Evolutionary conservation across 2,888 invertebrate genomes (phyloP).

Genomic region (Drosophila paucipuncta): DNA sequence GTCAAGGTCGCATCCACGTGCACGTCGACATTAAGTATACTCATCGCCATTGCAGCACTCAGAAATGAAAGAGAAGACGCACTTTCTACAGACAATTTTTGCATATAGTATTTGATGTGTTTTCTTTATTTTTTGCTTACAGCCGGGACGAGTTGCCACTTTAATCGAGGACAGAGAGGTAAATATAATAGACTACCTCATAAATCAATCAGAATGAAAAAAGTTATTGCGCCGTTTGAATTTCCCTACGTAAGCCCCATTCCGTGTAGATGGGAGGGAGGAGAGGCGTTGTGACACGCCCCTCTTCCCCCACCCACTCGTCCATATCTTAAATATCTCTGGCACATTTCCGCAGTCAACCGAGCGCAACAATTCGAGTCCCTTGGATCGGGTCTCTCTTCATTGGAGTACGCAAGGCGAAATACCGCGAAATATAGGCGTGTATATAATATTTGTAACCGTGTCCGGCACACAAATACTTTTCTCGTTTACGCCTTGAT

Average conservation of each 20-base stretch:
- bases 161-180: constrained; percentile 93
- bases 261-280: constrained; percentile 61
- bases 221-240: constrained; percentile 59
- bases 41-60: background rate
- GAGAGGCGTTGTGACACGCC: constrained; percentile 6
- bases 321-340: constrained; percentile 82
- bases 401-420: constrained; percentile 73
- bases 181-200: constrained; percentile 51
- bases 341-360: constrained; percentile 85
- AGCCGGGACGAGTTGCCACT: constrained; percentile 97
- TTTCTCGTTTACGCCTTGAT: constrained; percentile 82
- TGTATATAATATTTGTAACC: constrained; percentile 41
- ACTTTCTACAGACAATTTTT: constrained; percentile 14
- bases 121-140: constrained; percentile 85
- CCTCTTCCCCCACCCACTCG: constrained; percentile 68
- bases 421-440: constrained; percentile 84
- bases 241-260: constrained; percentile 83
- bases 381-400: constrained; percentile 70
- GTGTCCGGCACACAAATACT: constrained; percentile 21
- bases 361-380: constrained; percentile 77
- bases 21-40: constrained; percentile 30
- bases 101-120: background rate
- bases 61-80: constrained; percentile 5
- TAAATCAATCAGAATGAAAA: constrained; percentile 26
- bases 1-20: constrained; percentile 56